A percentile compares a stretch with the other conserved stretches of the same genome.
Conservation (phyloP, 2,797 vertebrate species). For the Craterocephalus amniculus region DNA sequence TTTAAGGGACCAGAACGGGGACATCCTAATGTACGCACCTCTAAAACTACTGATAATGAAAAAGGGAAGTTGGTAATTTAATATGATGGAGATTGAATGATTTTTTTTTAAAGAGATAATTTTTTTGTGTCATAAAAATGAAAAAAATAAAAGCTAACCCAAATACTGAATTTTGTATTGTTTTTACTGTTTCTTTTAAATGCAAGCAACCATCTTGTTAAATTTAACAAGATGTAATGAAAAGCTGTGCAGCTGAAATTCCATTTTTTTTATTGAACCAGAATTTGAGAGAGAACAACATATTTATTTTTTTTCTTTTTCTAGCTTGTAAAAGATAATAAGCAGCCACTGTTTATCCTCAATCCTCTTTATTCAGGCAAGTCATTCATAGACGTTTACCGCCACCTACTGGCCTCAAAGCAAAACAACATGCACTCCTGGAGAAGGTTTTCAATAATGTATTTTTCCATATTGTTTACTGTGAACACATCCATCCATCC, state of each 20-base stretch:
- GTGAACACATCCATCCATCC: no score
- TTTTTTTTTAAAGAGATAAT: conserved; percentile 28
- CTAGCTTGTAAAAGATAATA: background rate
- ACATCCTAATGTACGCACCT: conserved; percentile 52
- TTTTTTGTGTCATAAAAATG: conserved; percentile 38
- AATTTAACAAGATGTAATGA: no score
- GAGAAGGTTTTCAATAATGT: no score
- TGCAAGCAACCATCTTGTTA: background rate
- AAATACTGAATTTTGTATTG: conserved; percentile 9
- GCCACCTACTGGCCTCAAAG: conserved; percentile 61
- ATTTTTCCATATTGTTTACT: background rate
- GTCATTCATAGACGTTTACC: conserved; percentile 49
- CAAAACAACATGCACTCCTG: background rate
- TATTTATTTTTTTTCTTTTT: background rate
- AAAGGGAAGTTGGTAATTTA: conserved; percentile 64
- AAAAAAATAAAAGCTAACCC: conserved; percentile 57
- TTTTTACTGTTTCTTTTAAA: background rate
- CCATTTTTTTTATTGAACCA: background rate
- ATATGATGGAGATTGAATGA: conserved; percentile 34
- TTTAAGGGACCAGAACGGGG: conserved; percentile 66
- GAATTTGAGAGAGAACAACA: background rate
- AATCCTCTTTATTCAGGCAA: background rate
- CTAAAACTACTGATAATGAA: conserved; percentile 81
- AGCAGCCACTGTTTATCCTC: background rate
- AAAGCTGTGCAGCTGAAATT: background rate